phyloP scores from a whole-genome alignment of 1,140 invertebrate species.

The Sarcophaga bullata region DNA sequence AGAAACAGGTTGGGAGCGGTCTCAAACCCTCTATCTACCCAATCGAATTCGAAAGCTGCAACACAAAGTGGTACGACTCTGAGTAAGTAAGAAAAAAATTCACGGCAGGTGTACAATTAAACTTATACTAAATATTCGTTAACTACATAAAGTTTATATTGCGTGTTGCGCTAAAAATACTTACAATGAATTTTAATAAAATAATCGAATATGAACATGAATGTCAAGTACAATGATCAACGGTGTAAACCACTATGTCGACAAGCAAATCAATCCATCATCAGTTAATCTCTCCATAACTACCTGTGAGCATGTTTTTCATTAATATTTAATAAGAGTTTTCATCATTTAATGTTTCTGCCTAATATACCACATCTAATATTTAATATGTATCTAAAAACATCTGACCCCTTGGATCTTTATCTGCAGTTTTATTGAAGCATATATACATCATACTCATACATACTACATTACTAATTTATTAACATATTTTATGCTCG shows the following conservation, averaged over 20 bases:
- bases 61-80: slow-evolving; percentile 45
- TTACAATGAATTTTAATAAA: slow-evolving; percentile 1
- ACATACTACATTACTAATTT: no score
- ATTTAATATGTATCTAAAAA: no score
- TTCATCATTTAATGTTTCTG: no score
- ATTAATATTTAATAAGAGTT: no score
- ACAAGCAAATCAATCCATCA: no score
- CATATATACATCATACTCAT: no score
- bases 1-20: not conserved
- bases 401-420: not conserved
- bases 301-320: not conserved
- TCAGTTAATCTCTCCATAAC: not conserved
- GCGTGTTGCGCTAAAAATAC: not conserved
- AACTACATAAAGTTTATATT: no score
- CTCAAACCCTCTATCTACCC: not conserved
- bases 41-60: slow-evolving; percentile 43
- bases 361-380: no score
- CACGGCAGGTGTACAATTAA: slow-evolving; percentile 31
- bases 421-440: slow-evolving; percentile 5
- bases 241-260: no score
- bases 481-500: no score
- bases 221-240: slow-evolving; percentile 23
- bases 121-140: not conserved
- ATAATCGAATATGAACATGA: slow-evolving; percentile 28
- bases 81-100: not conserved